Conservation (phyloP, 2,888 invertebrate species). For the Sepiola atlantica region DNA sequence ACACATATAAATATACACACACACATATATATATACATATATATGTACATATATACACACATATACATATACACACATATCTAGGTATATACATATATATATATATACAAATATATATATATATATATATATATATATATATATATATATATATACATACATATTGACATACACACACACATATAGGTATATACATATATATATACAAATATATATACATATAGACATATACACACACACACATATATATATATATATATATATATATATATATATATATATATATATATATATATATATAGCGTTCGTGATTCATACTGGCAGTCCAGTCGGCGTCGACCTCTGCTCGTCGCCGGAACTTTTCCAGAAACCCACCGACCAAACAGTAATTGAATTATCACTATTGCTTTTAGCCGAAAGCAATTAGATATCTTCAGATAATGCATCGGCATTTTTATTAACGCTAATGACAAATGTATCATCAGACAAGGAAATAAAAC, state of each 20-base stretch:
- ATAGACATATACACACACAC: too few relatives aligned
- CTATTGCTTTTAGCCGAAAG: constrained; percentile 32
- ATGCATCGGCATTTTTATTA: constrained; percentile 13
- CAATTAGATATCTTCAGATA: background rate
- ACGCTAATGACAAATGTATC: constrained; percentile 4
- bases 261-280: background rate
- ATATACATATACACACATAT: background rate
- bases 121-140: background rate
- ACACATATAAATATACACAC: background rate
- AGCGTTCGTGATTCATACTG: background rate
- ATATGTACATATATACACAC: background rate
- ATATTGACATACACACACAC: background rate
- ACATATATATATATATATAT: too few relatives aligned
- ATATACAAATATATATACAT: background rate
- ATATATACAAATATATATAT: background rate
- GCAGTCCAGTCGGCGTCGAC: background rate
- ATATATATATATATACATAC: background rate
- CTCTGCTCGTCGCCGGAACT: background rate
- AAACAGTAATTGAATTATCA: background rate
- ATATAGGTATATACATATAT: background rate
- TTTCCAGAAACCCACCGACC: background rate
- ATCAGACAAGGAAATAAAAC: background rate
- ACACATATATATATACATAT: too few relatives aligned
- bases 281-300: background rate
- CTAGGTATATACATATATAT: background rate